Conservation (phyloP, 2,113 vertebrate genomes). For the Anarhynchus alexandrinus region DNA sequence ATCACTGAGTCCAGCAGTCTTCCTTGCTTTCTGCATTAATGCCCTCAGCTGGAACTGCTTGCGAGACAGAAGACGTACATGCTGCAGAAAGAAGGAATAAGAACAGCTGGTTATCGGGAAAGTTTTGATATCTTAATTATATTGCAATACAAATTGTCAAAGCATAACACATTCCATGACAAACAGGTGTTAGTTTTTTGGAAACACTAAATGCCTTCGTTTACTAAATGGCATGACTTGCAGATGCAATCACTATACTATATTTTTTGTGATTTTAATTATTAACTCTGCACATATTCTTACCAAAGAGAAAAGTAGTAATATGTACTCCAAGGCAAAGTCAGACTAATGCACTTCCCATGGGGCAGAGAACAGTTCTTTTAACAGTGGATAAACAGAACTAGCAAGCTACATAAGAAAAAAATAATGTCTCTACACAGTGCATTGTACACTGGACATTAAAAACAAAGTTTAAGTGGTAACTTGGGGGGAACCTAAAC, state of each 20-base stretch:
- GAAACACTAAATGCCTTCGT: not conserved
- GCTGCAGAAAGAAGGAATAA: conserved; percentile 71
- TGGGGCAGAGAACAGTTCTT: not conserved
- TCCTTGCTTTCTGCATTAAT: conserved; percentile 98
- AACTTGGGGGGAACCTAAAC: not conserved
- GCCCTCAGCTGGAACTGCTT: conserved; percentile 99
- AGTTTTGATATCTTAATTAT: not conserved
- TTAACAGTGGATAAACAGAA: not conserved
- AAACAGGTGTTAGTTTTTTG: not conserved
- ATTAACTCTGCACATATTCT: not conserved
- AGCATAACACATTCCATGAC: not conserved
- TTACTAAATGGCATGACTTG: not conserved
- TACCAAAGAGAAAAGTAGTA: not conserved
- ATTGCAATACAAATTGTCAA: not conserved
- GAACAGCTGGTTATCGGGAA: not conserved
- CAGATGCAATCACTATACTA: not conserved
- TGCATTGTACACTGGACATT: not conserved
- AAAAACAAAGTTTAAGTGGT: not conserved
- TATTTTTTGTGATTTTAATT: not conserved
- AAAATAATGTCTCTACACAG: not conserved
- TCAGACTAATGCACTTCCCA: not conserved
- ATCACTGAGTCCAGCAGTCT: conserved; percentile 96
- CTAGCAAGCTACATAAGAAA: not conserved
- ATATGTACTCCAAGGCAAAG: not conserved
- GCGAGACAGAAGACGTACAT: conserved; percentile 94